A percentile compares a stretch with the other conserved stretches of the same genome.
These are phyloP conservation scores for Exephanes ischioxanthus DNA, from an alignment of 2,888 invertebrate species.

Conservation along the genomic window DNA sequence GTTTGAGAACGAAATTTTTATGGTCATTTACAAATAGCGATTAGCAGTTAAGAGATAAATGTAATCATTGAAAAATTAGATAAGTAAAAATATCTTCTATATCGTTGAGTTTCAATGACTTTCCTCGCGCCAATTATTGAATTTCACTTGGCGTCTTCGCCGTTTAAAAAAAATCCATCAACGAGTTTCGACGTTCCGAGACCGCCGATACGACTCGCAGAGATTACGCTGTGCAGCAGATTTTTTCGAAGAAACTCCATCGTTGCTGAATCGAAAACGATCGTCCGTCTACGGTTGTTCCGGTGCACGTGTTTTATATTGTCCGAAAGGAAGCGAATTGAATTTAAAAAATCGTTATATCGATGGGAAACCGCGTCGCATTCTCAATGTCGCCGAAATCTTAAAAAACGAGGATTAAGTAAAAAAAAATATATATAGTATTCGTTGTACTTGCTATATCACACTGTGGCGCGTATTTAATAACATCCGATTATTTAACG, in stretches of 20 bases:
- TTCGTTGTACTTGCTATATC: slow-evolving; percentile 27
- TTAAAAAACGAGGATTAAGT: neutral
- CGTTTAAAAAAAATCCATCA: neutral
- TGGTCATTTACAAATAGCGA: slow-evolving; percentile 65
- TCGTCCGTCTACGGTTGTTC: too few relatives aligned
- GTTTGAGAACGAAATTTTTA: slow-evolving; percentile 60
- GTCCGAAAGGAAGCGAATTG: too few relatives aligned
- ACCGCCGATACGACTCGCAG: neutral
- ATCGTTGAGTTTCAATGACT: slow-evolving; percentile 54
- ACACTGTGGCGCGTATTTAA: slow-evolving; percentile 16
- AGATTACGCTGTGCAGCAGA: neutral
- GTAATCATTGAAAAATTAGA: slow-evolving; percentile 64
- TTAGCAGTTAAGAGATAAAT: slow-evolving; percentile 65
- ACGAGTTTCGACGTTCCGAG: neutral
- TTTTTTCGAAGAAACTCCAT: too few relatives aligned
- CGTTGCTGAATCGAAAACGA: too few relatives aligned
- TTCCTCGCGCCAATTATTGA: neutral
- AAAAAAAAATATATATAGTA: slow-evolving; percentile 7
- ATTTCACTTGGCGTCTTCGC: neutral
- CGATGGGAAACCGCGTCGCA: too few relatives aligned
- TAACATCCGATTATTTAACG: slow-evolving; percentile 12
- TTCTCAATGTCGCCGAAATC: neutral
- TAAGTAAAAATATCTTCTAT: slow-evolving; percentile 66
- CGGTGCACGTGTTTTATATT: too few relatives aligned
- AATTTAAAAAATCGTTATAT: too few relatives aligned